Evolutionary conservation across 2,888 invertebrate genomes (phyloP).

Genomic region (Zygothrica quintamaculata): DNA sequence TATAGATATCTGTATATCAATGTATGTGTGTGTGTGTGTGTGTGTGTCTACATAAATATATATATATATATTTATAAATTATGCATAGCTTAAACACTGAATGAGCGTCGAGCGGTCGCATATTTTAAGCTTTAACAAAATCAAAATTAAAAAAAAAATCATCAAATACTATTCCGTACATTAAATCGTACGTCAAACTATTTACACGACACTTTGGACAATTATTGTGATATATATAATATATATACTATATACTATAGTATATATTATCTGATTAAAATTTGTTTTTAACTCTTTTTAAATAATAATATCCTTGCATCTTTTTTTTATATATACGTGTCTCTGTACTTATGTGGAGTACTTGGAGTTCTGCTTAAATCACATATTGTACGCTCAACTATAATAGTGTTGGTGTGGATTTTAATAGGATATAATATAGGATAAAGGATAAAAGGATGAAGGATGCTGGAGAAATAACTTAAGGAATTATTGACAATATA

Average conservation of each 20-base stretch:
- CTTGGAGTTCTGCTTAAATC: conserved; percentile 74
- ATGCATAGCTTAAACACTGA: conserved; percentile 58
- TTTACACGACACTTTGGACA: conserved; percentile 67
- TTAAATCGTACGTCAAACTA: conserved; percentile 50
- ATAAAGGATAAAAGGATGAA: too few species aligned
- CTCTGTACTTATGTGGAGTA: conserved; percentile 39
- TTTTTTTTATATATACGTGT: conserved; percentile 31
- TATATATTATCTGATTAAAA: too few species aligned
- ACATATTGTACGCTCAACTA: conserved; percentile 74
- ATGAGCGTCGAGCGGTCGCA: conserved; percentile 67
- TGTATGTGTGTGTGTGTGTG: conserved; percentile 41
- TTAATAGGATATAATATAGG: too few species aligned
- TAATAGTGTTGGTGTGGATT: conserved; percentile 11
- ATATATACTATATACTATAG: too few species aligned
- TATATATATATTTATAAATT: conserved; percentile 42
- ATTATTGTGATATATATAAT: conserved; percentile 12
- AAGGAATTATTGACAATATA: conserved; percentile 69
- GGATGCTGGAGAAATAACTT: conserved; percentile 67
- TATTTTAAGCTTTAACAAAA: conserved; percentile 72
- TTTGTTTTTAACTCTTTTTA: too few species aligned
- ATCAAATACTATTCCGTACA: conserved; percentile 64
- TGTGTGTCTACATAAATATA: conserved; percentile 37
- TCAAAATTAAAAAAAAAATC: conserved; percentile 44
- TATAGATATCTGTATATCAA: conserved; percentile 33
- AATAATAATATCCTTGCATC: background rate